These are phyloP conservation scores for Papilio protenor DNA, from an alignment of 2,888 invertebrate species.

Conservation along the genomic window DNA sequence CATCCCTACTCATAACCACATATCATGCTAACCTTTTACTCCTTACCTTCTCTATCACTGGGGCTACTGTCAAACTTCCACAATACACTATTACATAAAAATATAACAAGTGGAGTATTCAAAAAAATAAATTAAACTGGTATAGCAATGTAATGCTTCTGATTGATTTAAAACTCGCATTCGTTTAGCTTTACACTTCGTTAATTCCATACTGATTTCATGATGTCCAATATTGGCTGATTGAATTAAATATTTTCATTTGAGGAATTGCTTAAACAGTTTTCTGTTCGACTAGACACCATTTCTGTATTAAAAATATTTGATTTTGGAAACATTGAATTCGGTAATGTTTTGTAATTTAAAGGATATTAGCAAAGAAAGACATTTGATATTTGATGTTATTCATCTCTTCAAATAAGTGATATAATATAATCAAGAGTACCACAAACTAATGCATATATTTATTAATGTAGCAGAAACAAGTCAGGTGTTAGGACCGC, in stretches of 20 bases:
- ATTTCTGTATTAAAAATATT: not conserved
- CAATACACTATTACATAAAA: no score
- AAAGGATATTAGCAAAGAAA: not conserved
- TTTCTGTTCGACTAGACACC: not conserved
- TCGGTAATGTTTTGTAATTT: not conserved
- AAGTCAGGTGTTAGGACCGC: no score
- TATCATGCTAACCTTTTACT: no score
- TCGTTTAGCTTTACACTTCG: constrained; percentile 17
- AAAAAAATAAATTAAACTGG: not conserved
- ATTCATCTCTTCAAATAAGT: no score
- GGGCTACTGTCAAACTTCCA: no score
- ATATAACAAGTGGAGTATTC: not conserved
- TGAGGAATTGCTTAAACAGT: not conserved
- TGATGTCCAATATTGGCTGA: not conserved
- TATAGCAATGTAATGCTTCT: not conserved
- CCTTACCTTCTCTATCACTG: no score
- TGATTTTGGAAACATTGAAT: not conserved
- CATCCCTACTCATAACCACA: no score
- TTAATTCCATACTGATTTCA: constrained; percentile 11
- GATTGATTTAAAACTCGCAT: constrained; percentile 5
- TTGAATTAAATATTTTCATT: not conserved
- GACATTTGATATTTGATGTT: not conserved
- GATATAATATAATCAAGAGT: no score
- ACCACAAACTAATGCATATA: no score
- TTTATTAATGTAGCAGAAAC: no score